phyloP scores from a whole-genome alignment of 1,140 invertebrate genomes.

The Musca vetustissima region DNA sequence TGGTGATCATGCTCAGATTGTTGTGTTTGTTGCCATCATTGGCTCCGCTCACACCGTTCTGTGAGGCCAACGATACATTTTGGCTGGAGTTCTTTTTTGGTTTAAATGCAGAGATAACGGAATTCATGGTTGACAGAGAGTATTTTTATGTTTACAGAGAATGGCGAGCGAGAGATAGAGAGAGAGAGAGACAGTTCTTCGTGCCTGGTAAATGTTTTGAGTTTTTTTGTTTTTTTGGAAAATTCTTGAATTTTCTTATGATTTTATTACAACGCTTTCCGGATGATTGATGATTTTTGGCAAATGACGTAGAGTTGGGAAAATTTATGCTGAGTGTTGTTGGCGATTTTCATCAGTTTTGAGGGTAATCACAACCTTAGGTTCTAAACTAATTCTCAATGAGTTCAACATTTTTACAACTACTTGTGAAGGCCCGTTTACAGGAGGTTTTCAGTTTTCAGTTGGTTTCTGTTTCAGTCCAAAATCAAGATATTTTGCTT shows the following conservation, averaged over 20 bases:
- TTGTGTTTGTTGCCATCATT: conserved; percentile 10
- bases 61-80: conserved; percentile 9
- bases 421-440: too few relatives aligned
- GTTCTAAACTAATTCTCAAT: too few relatives aligned
- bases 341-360: too few relatives aligned
- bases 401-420: too few relatives aligned
- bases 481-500: too few relatives aligned
- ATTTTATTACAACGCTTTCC: neutral
- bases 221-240: too few relatives aligned
- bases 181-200: neutral
- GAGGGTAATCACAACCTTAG: too few relatives aligned
- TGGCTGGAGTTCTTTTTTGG: conserved; percentile 42
- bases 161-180: neutral
- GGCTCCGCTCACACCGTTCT: conserved; percentile 18
- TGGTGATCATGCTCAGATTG: conserved; percentile 19
- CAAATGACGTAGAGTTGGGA: too few relatives aligned
- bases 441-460: too few relatives aligned
- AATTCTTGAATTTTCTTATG: too few relatives aligned
- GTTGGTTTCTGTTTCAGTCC: too few relatives aligned
- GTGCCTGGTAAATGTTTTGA: neutral
- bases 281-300: neutral
- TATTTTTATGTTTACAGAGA: neutral
- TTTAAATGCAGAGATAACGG: conserved; percentile 56
- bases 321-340: too few relatives aligned
- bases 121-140: conserved; percentile 44